Evolutionary conservation across 2,113 vertebrate species (phyloP).

Genomic region (Grus americana): DNA sequence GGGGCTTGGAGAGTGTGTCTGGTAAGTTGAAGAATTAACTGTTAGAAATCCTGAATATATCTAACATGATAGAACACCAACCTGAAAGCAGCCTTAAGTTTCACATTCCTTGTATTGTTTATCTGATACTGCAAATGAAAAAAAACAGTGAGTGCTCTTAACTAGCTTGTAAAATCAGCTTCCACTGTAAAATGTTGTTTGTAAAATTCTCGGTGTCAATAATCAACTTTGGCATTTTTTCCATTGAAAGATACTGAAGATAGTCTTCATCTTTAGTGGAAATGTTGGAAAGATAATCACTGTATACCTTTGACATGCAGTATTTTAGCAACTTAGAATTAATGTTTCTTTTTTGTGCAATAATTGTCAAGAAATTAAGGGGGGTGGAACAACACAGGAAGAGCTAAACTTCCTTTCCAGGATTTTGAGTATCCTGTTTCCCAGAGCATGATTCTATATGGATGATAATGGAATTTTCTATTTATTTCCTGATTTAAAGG

Average conservation of each 20-base stretch:
- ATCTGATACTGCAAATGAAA: neutral
- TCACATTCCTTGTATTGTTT: neutral
- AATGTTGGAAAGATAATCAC: neutral
- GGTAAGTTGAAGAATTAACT: conserved; percentile 71
- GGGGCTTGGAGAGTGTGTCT: conserved; percentile 82
- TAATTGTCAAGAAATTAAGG: neutral
- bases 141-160: neutral
- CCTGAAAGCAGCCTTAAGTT: neutral
- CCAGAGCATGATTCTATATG: neutral
- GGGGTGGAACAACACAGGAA: neutral
- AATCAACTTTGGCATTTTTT: neutral
- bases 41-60: neutral
- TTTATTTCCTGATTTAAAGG: neutral
- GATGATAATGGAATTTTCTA: neutral
- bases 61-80: neutral
- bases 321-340: neutral
- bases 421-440: neutral
- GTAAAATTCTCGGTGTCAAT: neutral
- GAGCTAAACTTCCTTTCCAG: neutral
- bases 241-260: neutral
- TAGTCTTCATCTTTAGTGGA: neutral
- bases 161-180: neutral
- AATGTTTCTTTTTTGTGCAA: neutral
- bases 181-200: neutral
- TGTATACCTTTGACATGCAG: neutral